Conservation (phyloP, 2,888 invertebrate genomes). For the Pristionchus mayeri region DNA sequence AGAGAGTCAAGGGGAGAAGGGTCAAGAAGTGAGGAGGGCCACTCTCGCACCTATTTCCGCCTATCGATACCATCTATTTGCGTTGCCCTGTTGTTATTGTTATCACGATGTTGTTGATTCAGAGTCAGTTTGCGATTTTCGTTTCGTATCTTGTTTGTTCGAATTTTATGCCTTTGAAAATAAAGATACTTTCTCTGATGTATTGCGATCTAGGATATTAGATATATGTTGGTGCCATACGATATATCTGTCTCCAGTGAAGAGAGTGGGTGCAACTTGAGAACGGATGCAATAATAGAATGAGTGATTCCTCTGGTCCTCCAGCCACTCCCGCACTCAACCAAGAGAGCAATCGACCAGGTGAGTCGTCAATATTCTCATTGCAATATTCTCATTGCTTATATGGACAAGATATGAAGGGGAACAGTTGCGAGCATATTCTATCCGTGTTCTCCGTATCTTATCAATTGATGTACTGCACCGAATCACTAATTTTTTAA, state of each 20-base stretch:
- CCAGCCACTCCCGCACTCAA: neutral
- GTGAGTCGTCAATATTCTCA: too few species aligned
- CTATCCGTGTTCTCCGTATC: neutral
- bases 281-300: neutral
- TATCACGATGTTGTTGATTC: conserved; percentile 3
- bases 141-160: neutral
- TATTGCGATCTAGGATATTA: neutral
- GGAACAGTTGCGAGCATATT: neutral
- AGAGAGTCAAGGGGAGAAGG: neutral
- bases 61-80: neutral
- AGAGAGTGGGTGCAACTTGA: neutral
- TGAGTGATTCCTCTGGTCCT: neutral
- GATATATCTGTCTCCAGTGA: neutral
- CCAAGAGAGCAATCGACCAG: too few species aligned
- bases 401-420: neutral
- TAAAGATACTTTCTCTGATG: neutral
- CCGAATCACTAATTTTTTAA: neutral
- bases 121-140: neutral
- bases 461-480: too few species aligned
- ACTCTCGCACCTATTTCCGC: neutral
- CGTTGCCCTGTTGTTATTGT: neutral
- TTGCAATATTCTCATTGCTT: neutral
- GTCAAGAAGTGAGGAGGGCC: neutral
- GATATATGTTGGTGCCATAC: neutral
- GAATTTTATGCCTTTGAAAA: neutral